phyloP scores from a whole-genome alignment of 1,140 invertebrate genomes.

The Bacillus rossius region DNA sequence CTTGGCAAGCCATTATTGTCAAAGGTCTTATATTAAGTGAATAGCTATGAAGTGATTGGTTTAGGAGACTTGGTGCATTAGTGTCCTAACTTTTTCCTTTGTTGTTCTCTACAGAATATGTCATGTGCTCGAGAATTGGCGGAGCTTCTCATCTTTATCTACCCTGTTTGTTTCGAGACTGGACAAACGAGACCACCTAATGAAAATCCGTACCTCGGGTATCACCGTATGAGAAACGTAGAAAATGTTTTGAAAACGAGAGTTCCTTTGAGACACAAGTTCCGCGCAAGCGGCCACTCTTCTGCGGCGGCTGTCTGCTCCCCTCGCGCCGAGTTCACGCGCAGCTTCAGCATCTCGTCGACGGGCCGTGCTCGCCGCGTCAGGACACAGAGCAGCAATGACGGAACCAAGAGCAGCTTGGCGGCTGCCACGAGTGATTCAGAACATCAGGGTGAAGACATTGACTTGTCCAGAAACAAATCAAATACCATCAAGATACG shows the following conservation, averaged over 20 bases:
- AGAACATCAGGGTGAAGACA: constrained; percentile 3
- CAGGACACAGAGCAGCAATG: background rate
- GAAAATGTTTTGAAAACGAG: constrained; percentile 6
- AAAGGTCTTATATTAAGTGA: too few species aligned
- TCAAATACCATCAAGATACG: constrained; percentile 50
- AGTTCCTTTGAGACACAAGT: constrained; percentile 4
- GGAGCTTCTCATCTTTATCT: constrained; percentile 54
- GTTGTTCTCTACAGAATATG: constrained; percentile 39
- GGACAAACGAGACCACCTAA: background rate
- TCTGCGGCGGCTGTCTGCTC: background rate
- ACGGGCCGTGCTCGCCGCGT: background rate
- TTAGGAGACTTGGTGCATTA: too few species aligned
- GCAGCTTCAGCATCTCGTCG: constrained; percentile 9
- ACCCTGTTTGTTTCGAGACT: constrained; percentile 41
- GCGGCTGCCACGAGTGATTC: constrained; percentile 8
- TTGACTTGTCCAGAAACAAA: constrained; percentile 32
- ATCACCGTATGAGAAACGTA: background rate
- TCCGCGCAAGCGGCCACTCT: background rate
- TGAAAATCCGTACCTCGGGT: constrained; percentile 1
- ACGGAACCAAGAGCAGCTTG: background rate
- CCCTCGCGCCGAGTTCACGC: constrained; percentile 2
- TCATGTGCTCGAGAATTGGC: constrained; percentile 54
- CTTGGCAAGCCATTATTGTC: too few species aligned
- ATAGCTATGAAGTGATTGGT: too few species aligned
- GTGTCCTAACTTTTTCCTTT: constrained; percentile 4